phyloP scores from a whole-genome alignment of 2,888 invertebrate genomes.

The Patella pellucida region DNA sequence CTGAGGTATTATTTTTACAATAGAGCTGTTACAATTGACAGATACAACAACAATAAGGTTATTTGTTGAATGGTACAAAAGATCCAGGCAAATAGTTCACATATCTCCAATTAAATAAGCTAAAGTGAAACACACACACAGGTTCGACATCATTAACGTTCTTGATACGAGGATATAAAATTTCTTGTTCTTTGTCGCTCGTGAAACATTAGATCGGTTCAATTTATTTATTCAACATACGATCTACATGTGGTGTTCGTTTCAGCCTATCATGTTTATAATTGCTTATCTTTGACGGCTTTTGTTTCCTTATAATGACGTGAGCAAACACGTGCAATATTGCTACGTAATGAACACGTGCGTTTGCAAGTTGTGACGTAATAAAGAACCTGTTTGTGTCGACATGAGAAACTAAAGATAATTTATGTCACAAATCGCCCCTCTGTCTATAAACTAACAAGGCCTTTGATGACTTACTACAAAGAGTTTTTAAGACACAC shows the following conservation, averaged over 20 bases:
- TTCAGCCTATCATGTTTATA: slow-evolving; percentile 4
- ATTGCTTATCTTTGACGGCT: slow-evolving; percentile 1
- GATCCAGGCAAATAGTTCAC: neutral
- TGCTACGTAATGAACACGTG: slow-evolving; percentile 7
- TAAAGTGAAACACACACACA: neutral
- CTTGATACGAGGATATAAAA: neutral
- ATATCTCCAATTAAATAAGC: neutral
- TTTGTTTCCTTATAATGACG: slow-evolving; percentile 3
- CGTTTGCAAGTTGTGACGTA: neutral
- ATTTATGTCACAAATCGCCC: neutral
- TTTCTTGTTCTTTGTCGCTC: neutral
- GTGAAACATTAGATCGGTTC: slow-evolving; percentile 1
- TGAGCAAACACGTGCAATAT: neutral
- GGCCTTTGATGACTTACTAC: slow-evolving; percentile 14
- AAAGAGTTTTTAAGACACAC: neutral
- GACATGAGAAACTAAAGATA: slow-evolving; percentile 8
- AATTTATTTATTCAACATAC: slow-evolving; percentile 9
- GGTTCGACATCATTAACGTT: neutral
- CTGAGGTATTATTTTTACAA: too few species aligned
- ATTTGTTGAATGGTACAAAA: too few species aligned
- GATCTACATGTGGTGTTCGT: slow-evolving; percentile 4
- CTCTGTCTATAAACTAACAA: slow-evolving; percentile 6
- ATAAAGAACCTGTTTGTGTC: slow-evolving; percentile 7
- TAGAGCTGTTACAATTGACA: too few species aligned
- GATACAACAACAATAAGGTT: too few species aligned